Conservation (phyloP, 2,113 vertebrate genomes). For the Otocyon megalotis region DNA sequence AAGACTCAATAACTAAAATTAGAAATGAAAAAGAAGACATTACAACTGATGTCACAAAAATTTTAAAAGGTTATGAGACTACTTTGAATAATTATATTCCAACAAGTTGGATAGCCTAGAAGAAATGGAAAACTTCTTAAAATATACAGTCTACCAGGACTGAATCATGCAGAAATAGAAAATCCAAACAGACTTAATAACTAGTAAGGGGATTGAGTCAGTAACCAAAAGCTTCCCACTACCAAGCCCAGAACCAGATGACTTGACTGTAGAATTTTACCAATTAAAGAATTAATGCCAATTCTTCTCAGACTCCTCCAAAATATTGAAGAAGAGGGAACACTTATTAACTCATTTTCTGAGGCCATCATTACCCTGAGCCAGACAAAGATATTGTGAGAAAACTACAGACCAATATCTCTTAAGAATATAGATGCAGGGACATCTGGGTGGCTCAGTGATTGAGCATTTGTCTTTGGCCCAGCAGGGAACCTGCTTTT, state of each 20-base stretch:
- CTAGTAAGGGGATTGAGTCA: background rate
- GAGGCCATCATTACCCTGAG: background rate
- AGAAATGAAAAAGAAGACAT: background rate
- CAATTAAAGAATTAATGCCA: background rate
- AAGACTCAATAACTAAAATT: background rate
- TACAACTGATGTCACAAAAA: background rate
- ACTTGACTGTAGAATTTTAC: background rate
- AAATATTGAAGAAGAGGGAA: background rate
- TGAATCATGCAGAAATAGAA: background rate
- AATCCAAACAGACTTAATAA: background rate
- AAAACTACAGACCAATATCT: background rate
- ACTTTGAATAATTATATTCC: background rate
- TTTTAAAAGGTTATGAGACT: background rate
- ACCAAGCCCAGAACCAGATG: background rate
- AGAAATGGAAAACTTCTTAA: constrained; percentile 9
- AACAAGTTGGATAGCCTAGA: background rate
- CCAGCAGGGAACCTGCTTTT: no score
- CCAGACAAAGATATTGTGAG: background rate
- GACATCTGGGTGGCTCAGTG: no score
- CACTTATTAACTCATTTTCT: background rate
- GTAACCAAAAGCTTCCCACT: background rate
- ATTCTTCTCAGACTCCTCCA: background rate
- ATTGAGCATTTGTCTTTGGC: no score
- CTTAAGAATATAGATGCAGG: background rate
- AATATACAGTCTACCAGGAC: background rate